A percentile compares a stretch with the other conserved stretches of the same genome.
These are phyloP conservation scores for Poecile montanus DNA, from an alignment of 2,797 vertebrate genomes.

Conservation along the genomic window DNA sequence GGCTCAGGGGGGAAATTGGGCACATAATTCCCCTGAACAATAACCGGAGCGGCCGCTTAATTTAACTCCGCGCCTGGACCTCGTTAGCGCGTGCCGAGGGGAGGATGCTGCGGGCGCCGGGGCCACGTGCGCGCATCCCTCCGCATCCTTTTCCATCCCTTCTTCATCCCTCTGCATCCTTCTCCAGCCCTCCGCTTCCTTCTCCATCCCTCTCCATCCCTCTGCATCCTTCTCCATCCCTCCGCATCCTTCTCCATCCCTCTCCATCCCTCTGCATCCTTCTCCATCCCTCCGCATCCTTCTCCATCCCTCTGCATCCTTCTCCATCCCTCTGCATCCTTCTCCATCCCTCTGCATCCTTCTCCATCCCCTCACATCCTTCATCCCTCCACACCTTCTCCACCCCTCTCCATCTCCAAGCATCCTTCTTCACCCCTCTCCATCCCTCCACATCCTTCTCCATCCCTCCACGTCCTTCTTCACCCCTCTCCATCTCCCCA, in stretches of 20 bases:
- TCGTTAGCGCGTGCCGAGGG: not conserved
- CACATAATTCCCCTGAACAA: conserved; percentile 66
- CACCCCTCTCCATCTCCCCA: not conserved
- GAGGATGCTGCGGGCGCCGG: not conserved
- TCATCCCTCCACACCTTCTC: no score
- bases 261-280: no score
- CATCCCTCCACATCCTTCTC: not conserved
- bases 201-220: no score
- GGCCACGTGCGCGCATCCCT: not conserved
- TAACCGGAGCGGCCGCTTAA: conserved; percentile 52
- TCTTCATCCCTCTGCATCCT: not conserved
- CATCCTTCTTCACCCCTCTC: no score
- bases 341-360: not conserved
- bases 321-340: not conserved
- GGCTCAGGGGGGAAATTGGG: conserved; percentile 71
- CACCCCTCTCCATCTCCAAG: not conserved
- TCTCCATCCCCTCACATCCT: not conserved
- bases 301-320: not conserved
- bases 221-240: no score
- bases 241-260: no score
- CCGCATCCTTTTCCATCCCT: not conserved
- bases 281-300: not conserved
- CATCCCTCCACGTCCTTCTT: no score
- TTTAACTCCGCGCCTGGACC: conserved; percentile 35
- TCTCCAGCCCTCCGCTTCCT: not conserved